A percentile compares a stretch with the other conserved stretches of the same genome.
Conservation (phyloP, 92 coral and sea anemone genomes). For the Porites evermanni region DNA sequence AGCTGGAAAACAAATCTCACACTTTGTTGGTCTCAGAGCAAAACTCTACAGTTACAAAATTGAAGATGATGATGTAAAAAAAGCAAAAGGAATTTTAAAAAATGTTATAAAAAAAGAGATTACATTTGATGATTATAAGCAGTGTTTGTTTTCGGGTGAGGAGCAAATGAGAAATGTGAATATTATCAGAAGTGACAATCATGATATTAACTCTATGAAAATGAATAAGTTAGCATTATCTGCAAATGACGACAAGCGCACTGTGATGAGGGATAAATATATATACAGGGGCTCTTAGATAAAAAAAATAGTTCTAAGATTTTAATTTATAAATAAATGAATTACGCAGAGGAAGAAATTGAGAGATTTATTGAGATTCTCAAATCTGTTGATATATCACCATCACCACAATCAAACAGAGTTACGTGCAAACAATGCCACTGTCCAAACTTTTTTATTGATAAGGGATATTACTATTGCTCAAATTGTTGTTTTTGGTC, state of each 20-base stretch:
- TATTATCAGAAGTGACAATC: conserved; percentile 33
- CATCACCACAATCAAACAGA: too few species aligned
- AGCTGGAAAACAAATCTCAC: conserved; percentile 11
- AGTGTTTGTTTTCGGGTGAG: conserved; percentile 28
- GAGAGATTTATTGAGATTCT: too few species aligned
- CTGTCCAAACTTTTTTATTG: too few species aligned
- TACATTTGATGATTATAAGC: conserved; percentile 16
- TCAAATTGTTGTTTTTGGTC: too few species aligned
- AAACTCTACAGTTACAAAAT: conserved; percentile 32
- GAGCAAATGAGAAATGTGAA: conserved; percentile 19
- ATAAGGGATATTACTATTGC: too few species aligned
- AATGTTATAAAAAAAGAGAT: conserved; percentile 13
- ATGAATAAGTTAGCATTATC: conserved; percentile 29
- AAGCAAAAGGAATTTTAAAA: conserved; percentile 26
- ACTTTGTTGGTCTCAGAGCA: conserved; percentile 41
- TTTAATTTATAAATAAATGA: too few species aligned
- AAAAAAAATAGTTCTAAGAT: too few species aligned
- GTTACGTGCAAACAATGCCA: too few species aligned
- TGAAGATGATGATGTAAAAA: conserved; percentile 9
- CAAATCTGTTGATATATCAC: too few species aligned
- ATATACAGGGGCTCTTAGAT: too few species aligned
- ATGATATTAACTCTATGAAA: conserved; percentile 11
- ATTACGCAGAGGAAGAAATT: neutral
- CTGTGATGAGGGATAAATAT: too few species aligned
- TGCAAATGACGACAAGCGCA: neutral